Evolutionary conservation across 2,888 invertebrate species (phyloP), one percentile per base, ranked within the genome.

Genomic region (Xestia c-nigrum): DNA sequence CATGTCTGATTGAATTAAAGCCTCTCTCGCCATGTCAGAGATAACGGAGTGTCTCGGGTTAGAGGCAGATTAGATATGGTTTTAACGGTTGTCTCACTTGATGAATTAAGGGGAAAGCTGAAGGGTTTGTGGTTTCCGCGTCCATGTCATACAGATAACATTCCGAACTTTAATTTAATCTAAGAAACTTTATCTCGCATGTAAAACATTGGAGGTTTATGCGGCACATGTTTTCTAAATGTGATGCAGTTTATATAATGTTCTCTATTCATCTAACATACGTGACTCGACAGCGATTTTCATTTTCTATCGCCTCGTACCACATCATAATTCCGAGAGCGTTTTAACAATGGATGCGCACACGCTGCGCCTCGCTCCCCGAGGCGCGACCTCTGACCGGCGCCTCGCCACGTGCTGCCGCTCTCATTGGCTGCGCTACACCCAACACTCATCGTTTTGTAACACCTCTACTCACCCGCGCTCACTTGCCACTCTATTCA

Each of bases 311-410:
- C 76, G 77, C 52, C 47, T 77, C 70, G 84, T 81, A 83, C 31
- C 88, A 81, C 74, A 78, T 89, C 78, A 87, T 87, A 89, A 85
- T 88, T 85, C 81, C 78, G 81, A 75, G 76, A 84, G 81, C 81
- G 84, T 85, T 86, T 90, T 88, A 90, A 91, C 90, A 91, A 90
- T 90, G 78, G 88, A 83, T 66, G 82, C 78, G 85, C 88, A 87
- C 86, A 88, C 87, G 89, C 87, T 79, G 75, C 77, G 84, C 78
- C 77, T 77, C 76, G 85, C 89, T 89, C 91, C 92, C 90, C 86
- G 90, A 92, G 93, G 93, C 94, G 91, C 91, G 92, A 95, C 95
- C 95, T 94, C 88, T 95, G 95, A 94, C 95, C 95, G 77, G 88
- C 89, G 88, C 85, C 85, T 89, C 88, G 89, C 90, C 90, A 94